Conservation (phyloP, 1,140 invertebrate species). For the Marisa cornuarietis region DNA sequence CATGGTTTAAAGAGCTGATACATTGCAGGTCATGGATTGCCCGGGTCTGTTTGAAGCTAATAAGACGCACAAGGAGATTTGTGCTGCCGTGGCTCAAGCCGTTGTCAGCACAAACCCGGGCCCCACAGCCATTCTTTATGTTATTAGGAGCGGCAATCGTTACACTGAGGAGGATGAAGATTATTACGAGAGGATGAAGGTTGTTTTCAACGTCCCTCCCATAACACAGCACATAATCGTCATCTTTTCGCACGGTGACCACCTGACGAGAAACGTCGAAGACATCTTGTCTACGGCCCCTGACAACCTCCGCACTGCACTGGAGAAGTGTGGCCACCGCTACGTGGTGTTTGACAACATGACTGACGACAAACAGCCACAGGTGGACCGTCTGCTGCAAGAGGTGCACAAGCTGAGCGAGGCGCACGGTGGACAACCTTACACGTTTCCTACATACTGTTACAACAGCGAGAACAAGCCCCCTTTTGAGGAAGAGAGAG, state of each 20-base stretch:
- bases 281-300: constrained; percentile 6
- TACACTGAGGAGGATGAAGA: constrained; percentile 28
- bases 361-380: neutral
- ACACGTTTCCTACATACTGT: constrained; percentile 12
- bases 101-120: no score
- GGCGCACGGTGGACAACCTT: neutral
- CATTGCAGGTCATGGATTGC: no score
- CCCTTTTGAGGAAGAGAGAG: no score
- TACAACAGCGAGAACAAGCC: no score
- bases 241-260: constrained; percentile 22
- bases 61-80: no score
- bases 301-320: neutral
- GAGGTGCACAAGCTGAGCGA: neutral
- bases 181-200: constrained; percentile 17
- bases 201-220: constrained; percentile 16
- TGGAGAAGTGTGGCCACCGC: neutral
- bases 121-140: neutral
- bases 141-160: neutral
- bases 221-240: constrained; percentile 21
- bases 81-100: no score
- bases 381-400: constrained; percentile 7
- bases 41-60: no score
- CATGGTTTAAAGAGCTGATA: no score
- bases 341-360: constrained; percentile 20
- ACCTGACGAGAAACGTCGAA: neutral